A percentile compares a stretch with the other conserved stretches of the same genome.
phyloP scores from a whole-genome alignment of 2,113 vertebrate species.

The Oenanthe melanoleuca region DNA sequence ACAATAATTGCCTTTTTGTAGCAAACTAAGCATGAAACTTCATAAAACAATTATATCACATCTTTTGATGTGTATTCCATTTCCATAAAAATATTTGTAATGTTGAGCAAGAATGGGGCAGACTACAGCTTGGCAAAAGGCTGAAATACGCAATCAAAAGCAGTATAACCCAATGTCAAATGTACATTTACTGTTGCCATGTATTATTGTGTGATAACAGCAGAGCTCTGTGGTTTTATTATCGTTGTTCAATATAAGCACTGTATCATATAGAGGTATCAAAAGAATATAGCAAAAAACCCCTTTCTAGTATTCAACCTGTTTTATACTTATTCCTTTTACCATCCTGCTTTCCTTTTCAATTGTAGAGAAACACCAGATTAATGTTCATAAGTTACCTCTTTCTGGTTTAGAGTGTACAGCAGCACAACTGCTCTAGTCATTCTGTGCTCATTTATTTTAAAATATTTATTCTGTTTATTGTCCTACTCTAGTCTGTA shows the following conservation, averaged over 20 bases:
- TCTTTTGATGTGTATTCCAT: constrained; percentile 19
- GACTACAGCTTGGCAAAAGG: neutral
- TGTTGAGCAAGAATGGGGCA: neutral
- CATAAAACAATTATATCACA: constrained; percentile 14
- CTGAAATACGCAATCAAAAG: neutral
- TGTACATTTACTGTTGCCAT: neutral
- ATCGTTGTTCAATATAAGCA: neutral
- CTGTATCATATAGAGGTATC: neutral
- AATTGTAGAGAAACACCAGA: neutral
- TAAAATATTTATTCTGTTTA: constrained; percentile 25
- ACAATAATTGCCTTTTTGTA: neutral
- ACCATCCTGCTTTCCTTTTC: neutral
- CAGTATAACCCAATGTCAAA: neutral
- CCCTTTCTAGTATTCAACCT: neutral
- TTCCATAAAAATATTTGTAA: constrained; percentile 12
- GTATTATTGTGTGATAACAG: neutral
- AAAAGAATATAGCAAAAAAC: neutral
- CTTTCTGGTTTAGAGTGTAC: neutral
- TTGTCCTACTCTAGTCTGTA: neutral
- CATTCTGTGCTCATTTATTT: constrained; percentile 42
- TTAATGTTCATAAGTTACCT: neutral
- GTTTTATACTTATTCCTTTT: neutral
- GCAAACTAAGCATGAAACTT: neutral
- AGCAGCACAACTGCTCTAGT: neutral
- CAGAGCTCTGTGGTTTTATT: neutral